Evolutionary conservation across 2,888 invertebrate species (phyloP), one percentile per base, ranked within the genome.

Genomic region (Blastobasis adustella): DNA sequence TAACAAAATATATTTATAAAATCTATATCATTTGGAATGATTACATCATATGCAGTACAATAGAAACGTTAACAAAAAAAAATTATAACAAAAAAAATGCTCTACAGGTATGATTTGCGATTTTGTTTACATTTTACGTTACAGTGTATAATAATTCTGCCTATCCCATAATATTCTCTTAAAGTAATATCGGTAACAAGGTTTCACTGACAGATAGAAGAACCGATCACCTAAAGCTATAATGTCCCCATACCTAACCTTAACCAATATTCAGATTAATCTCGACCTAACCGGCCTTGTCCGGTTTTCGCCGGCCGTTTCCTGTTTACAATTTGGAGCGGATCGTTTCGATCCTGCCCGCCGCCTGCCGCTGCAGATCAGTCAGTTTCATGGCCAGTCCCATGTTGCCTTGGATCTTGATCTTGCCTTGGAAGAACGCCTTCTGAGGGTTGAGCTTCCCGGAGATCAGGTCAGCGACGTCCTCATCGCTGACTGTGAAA

Each of bases 401-500:
- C 95, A 98, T 97, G 76, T 98, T 98, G 40, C 98, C 98, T 76
- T 97, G 95, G 54, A 99, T 94, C 86, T 98, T 98, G 53, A 97
- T 92, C 82, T 98, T 98, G 10, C 98, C 98, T 81, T 98, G 96
- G 91, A 96, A 96, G 82, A 96, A 97, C 2, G 98, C 98, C 79
- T 97, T 97, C 76, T 99, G 98, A 0, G 96, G 96, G 76, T 98
- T 97, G 55, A 99, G 87, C 79, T 96, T 96, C 1, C 98, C 98
- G 1, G 94, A 92, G 68, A 98, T 94, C 51, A 99, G 90, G 62
- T 96, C 95, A 5, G 94, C 90, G 5, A 99, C 93, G 73, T 98
- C 97, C 0, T 92, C 93, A 73, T 99, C 99, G 68, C 92, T 94
- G 60, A 98, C 92, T 0, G 94, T 94, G 71, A 99, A 95, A 0